Evolutionary conservation across 2,888 invertebrate genomes (phyloP).

Genomic region (Muschampia plurimacula): DNA sequence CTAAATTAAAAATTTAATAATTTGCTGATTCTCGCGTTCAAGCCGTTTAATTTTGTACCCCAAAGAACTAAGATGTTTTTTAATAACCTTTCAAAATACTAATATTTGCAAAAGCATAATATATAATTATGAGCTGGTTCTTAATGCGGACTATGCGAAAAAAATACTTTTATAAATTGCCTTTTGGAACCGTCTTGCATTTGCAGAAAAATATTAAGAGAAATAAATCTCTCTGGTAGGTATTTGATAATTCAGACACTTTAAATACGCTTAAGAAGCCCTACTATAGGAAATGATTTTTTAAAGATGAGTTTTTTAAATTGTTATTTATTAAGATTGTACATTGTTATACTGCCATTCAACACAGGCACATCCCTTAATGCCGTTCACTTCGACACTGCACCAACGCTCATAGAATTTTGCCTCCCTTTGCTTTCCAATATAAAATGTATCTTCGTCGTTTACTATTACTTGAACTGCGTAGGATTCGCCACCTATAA

Average conservation of each 20-base stretch:
- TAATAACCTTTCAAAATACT: no score
- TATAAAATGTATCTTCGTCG: slow-evolving; percentile 84
- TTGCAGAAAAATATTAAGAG: not conserved
- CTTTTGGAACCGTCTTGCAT: no score
- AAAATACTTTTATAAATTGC: no score
- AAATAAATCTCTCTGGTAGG: no score
- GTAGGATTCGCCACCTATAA: slow-evolving; percentile 79
- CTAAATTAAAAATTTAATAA: slow-evolving; percentile 42
- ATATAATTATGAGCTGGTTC: no score
- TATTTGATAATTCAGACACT: no score
- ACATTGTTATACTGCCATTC: slow-evolving; percentile 88
- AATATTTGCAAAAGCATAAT: no score
- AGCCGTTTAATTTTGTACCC: slow-evolving; percentile 41
- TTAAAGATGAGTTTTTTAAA: not conserved
- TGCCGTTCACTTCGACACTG: slow-evolving; percentile 85
- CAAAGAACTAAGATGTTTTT: not conserved
- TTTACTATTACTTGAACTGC: slow-evolving; percentile 81
- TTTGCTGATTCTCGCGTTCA: slow-evolving; percentile 67
- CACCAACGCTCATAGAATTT: slow-evolving; percentile 87
- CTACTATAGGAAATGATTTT: no score
- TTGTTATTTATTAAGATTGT: slow-evolving; percentile 1
- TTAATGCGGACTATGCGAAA: no score
- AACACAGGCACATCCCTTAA: slow-evolving; percentile 87
- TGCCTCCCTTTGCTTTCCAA: slow-evolving; percentile 86
- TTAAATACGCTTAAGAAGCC: no score